Conservation (phyloP, 2,797 vertebrate genomes). For the Podarcis lilfordi region DNA sequence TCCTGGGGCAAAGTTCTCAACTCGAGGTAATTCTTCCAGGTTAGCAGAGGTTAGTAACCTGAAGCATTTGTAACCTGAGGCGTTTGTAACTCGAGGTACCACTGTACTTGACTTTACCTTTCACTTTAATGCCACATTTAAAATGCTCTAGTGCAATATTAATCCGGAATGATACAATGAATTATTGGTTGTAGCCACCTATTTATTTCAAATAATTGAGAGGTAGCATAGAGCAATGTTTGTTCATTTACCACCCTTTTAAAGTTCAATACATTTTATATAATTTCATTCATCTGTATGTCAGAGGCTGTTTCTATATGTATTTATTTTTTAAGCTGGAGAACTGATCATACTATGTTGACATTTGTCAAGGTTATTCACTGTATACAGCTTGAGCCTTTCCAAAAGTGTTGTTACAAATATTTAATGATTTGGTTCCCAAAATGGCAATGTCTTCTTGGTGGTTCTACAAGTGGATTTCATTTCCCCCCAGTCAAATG, state of each 20-base stretch:
- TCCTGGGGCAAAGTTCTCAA: too few relatives aligned
- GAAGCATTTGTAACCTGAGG: too few relatives aligned
- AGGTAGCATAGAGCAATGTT: background rate
- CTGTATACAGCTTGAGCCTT: background rate
- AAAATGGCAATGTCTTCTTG: background rate
- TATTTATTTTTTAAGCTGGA: background rate
- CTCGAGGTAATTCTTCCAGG: too few relatives aligned
- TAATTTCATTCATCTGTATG: background rate
- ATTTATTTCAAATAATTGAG: background rate
- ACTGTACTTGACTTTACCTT: background rate
- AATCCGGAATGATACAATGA: background rate
- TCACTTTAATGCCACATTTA: background rate
- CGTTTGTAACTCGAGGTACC: too few relatives aligned
- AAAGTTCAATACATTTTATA: background rate
- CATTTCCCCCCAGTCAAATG: background rate
- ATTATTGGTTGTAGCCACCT: background rate
- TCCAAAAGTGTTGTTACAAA: slow-evolving; percentile 2
- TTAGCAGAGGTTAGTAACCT: too few relatives aligned
- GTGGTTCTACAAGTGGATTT: background rate
- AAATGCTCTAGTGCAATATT: background rate
- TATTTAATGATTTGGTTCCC: background rate
- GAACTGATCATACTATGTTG: background rate
- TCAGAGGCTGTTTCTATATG: background rate
- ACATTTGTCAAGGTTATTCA: background rate
- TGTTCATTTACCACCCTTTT: background rate